A percentile compares a stretch with the other conserved stretches of the same genome.
phyloP scores from a whole-genome alignment of 2,113 vertebrate genomes.

The Cnemophilus loriae region DNA sequence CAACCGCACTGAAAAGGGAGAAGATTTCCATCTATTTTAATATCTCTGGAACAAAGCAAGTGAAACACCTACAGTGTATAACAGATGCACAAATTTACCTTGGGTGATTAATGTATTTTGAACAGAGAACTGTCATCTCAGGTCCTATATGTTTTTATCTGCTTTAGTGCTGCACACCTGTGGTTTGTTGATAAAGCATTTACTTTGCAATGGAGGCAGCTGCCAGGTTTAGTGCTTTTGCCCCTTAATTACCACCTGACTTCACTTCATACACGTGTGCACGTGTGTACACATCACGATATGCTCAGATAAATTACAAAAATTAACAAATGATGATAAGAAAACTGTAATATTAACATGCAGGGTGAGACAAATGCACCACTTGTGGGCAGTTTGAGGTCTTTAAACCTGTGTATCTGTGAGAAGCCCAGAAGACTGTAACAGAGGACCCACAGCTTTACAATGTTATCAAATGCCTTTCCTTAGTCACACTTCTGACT shows the following conservation, averaged over 20 bases:
- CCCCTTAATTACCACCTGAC: background rate
- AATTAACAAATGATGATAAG: background rate
- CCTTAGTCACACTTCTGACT: background rate
- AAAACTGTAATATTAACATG: background rate
- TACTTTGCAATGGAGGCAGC: background rate
- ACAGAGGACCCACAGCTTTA: background rate
- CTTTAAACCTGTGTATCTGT: background rate
- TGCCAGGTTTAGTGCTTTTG: background rate
- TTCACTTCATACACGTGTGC: background rate
- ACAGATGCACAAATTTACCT: constrained; percentile 21
- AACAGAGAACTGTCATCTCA: constrained; percentile 3
- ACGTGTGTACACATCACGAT: background rate
- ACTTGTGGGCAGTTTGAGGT: fast-evolving
- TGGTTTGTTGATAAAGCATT: background rate
- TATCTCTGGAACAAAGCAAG: background rate
- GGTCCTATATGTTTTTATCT: constrained; percentile 32
- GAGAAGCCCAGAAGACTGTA: background rate
- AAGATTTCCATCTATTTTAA: background rate
- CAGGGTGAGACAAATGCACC: background rate
- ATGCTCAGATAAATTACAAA: background rate
- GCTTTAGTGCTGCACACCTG: background rate
- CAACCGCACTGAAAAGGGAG: background rate
- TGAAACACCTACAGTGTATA: background rate
- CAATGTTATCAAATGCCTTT: background rate
- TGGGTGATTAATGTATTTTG: constrained; percentile 24